Evolutionary conservation across 2,797 vertebrate genomes (phyloP), one percentile per base, ranked within the genome.

Genomic region (Acrossocheilus fasciatus): DNA sequence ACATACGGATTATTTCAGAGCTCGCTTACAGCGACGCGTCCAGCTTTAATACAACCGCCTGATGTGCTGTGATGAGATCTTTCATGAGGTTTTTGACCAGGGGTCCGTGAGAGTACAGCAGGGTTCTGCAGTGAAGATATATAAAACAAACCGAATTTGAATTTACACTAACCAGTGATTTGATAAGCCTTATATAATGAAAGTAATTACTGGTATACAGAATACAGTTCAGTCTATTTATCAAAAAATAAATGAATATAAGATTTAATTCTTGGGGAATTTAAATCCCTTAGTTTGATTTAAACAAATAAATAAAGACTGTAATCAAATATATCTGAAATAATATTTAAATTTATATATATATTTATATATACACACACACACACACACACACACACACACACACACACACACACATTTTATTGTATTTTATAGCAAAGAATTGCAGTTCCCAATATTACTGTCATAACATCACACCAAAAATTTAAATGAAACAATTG

Each of bases 191-290:
- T 70, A 41, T 41, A 70, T 70, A 23, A 39, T 68, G 34, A 68
- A 68, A 68, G 15, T 36, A 36, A 68, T 15, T 34, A 66, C 8
- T 18, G 20, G 41, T 57, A 23, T 68, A 57, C 10, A 57, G 18
- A 2, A 23, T 77, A 12, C 18, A 59, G 5, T 36, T 78, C 23
- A 14, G 52, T 59, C 5, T 59, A n/a, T 78, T 17, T 41, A 41
- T 30, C 41, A 80, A n/a, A 79, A 11, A 64, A 80, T 64, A n/a
- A 45, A 62, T 64, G 6, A n/a, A 78, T 57, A 78, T 4, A 41
- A 7, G 7, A 1, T 41, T 41, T 1, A 26, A 26, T 26, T 26
- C 5, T 41, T 6, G 39, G 39, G 4, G 6, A 66, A 17, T 26
- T 66, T 66, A 30, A 30, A 4, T 66, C 26, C 64, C 64, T 11